Evolutionary conservation across 1,140 invertebrate genomes (phyloP).

Genomic region (Caerostris darwini): DNA sequence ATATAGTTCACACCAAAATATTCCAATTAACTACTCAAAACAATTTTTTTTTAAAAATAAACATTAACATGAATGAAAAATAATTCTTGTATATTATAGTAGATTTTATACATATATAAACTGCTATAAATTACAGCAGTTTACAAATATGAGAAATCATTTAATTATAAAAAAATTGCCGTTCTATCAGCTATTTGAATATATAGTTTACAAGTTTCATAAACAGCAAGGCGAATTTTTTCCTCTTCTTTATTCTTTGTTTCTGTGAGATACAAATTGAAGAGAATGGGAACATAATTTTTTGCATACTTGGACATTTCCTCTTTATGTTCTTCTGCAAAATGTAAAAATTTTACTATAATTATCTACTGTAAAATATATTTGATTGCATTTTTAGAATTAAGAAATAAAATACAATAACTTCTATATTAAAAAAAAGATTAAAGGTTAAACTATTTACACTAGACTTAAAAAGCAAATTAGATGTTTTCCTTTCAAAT

Average conservation of each 20-base stretch:
- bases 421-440: too few relatives aligned
- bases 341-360: background rate
- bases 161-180: slow-evolving; percentile 1
- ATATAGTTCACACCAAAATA: too few relatives aligned
- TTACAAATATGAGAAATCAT: background rate
- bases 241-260: slow-evolving; percentile 87
- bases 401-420: too few relatives aligned
- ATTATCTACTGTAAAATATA: background rate
- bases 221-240: slow-evolving; percentile 88
- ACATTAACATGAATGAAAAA: too few relatives aligned
- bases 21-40: too few relatives aligned
- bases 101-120: too few relatives aligned
- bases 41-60: too few relatives aligned
- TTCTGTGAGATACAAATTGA: slow-evolving; percentile 93
- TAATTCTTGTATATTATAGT: too few relatives aligned
- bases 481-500: too few relatives aligned
- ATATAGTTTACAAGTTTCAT: slow-evolving; percentile 91
- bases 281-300: slow-evolving; percentile 94
- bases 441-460: too few relatives aligned
- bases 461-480: too few relatives aligned
- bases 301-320: slow-evolving; percentile 88
- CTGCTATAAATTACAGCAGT: too few relatives aligned
- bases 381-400: background rate
- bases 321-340: slow-evolving; percentile 84
- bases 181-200: slow-evolving; percentile 85